Percentiles rank a stretch among this genome's conserved stretches.
phyloP scores from a whole-genome alignment of 2,113 vertebrate genomes.

The Misgurnus mizolepis region DNA sequence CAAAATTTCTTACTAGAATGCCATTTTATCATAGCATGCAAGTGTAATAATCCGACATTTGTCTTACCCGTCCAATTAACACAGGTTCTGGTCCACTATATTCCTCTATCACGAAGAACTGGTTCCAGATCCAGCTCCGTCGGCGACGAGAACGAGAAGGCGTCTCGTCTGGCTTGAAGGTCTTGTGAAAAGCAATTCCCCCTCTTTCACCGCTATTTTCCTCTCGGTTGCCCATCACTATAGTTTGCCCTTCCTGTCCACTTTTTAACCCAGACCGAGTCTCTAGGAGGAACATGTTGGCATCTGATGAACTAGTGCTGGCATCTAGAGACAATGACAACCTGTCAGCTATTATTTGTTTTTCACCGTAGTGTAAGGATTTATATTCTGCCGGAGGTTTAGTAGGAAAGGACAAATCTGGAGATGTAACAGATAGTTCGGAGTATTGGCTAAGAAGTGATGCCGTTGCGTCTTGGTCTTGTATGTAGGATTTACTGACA shows the following conservation, averaged over 20 bases:
- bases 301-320: neutral
- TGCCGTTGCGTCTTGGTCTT: neutral
- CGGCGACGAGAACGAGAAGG: conserved; percentile 68
- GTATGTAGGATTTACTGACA: neutral
- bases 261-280: neutral
- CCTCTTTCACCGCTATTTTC: conserved; percentile 36
- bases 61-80: conserved; percentile 88
- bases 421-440: neutral
- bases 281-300: neutral
- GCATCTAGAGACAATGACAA: neutral
- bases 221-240: conserved; percentile 22
- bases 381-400: neutral
- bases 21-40: neutral
- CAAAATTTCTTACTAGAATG: too few species aligned
- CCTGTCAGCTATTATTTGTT: neutral
- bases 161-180: conserved; percentile 22
- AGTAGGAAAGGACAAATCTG: neutral
- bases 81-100: conserved; percentile 89
- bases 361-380: neutral
- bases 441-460: neutral
- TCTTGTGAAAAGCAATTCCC: conserved; percentile 52
- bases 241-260: neutral
- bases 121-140: conserved; percentile 94
- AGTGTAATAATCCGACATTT: neutral
- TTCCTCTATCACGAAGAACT: conserved; percentile 94